phyloP scores from a whole-genome alignment of 2,113 vertebrate genomes.

The Phalacrocorax pelagicus region DNA sequence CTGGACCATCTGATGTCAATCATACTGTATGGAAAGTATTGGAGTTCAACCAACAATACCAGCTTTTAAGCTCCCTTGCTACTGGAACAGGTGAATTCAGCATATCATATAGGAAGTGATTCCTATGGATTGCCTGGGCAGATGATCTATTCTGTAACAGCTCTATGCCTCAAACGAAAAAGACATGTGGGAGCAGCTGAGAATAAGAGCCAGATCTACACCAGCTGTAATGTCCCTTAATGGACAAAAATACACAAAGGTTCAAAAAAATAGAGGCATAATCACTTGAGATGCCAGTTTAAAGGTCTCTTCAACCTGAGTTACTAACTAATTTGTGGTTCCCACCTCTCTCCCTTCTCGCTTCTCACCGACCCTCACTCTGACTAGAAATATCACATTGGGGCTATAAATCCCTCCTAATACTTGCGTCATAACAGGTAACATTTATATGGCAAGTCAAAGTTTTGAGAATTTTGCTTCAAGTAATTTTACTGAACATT shows the following conservation, averaged over 20 bases:
- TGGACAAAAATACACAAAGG: neutral
- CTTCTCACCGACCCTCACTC: neutral
- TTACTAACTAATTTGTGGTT: neutral
- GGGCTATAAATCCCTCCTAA: neutral
- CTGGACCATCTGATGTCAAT: neutral
- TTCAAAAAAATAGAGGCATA: neutral
- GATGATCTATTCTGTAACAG: neutral
- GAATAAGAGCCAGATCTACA: neutral
- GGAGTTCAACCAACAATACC: neutral
- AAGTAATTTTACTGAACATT: neutral
- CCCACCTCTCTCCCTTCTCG: neutral
- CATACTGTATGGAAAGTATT: neutral
- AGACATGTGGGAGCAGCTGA: neutral
- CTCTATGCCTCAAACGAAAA: neutral
- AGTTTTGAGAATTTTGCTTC: neutral
- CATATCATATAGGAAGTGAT: neutral
- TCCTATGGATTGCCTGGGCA: neutral
- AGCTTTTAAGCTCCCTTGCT: neutral
- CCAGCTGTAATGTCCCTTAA: neutral
- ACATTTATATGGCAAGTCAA: neutral
- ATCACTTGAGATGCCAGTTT: neutral
- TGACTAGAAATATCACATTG: neutral
- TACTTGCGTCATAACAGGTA: neutral
- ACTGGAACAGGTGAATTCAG: neutral
- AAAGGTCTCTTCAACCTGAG: neutral